These are phyloP conservation scores for Hyles euphorbiae DNA, from an alignment of 1,140 invertebrate genomes.

Conservation along the genomic window DNA sequence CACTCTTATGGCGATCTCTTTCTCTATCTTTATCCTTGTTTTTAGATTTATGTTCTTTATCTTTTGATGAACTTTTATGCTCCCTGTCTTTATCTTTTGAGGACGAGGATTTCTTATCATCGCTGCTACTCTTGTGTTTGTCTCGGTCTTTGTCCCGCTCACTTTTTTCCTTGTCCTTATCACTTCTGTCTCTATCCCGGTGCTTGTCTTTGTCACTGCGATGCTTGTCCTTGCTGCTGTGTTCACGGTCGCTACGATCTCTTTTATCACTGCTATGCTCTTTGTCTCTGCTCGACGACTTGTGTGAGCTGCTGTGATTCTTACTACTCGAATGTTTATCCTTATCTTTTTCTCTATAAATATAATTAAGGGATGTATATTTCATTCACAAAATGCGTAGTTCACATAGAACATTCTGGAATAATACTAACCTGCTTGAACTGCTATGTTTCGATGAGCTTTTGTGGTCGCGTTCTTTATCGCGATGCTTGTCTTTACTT, in stretches of 20 bases:
- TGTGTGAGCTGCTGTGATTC: constrained; percentile 78
- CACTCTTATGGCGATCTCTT: constrained; percentile 47
- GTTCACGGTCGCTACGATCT: constrained; percentile 66
- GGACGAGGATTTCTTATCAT: constrained; percentile 67
- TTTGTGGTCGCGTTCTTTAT: constrained; percentile 79
- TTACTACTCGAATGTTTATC: constrained; percentile 75
- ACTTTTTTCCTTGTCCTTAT: constrained; percentile 34
- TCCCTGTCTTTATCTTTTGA: constrained; percentile 75
- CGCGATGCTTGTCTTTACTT: constrained; percentile 81
- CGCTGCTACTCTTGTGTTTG: constrained; percentile 47
- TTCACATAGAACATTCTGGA: constrained; percentile 54
- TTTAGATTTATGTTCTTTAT: constrained; percentile 31
- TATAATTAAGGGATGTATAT: constrained; percentile 4
- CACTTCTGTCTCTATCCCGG: constrained; percentile 74
- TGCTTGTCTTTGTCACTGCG: constrained; percentile 73
- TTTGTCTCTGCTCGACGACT: constrained; percentile 79
- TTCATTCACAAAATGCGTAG: constrained; percentile 7
- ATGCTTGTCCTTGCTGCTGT: constrained; percentile 72
- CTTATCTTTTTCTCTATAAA: constrained; percentile 71
- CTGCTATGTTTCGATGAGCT: constrained; percentile 69
- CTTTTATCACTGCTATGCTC: constrained; percentile 59
- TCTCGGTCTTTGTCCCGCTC: constrained; percentile 53
- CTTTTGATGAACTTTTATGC: constrained; percentile 54
- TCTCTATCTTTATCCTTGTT: constrained; percentile 77
- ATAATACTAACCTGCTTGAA: constrained; percentile 63